phyloP scores from a whole-genome alignment of 2,797 vertebrate genomes.

The Thunnus albacares region DNA sequence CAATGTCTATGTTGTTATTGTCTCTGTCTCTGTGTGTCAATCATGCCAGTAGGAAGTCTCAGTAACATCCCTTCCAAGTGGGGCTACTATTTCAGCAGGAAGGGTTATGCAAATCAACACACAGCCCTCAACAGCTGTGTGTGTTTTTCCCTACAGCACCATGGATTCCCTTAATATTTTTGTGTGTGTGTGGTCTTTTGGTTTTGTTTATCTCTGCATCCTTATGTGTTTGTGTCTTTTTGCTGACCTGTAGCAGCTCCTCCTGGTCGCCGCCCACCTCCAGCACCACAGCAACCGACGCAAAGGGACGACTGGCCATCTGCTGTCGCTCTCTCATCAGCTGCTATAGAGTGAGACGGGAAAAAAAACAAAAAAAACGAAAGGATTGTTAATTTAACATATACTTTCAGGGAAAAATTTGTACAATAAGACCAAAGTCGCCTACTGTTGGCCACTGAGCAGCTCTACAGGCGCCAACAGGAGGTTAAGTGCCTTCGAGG shows the following conservation, averaged over 20 bases:
- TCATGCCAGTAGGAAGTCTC: not conserved
- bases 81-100: not conserved
- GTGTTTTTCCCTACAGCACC: too few species aligned
- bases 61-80: not conserved
- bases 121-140: not conserved
- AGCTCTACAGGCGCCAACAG: not conserved
- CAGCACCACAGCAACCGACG: conserved; percentile 92
- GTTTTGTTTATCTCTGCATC: not conserved
- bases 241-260: conserved; percentile 87
- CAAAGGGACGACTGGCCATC: conserved; percentile 97
- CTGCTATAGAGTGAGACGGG: conserved; percentile 83
- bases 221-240: conserved; percentile 28
- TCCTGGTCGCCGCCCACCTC: conserved; percentile 90
- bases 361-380: conserved; percentile 48
- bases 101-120: not conserved
- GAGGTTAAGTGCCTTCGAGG: conserved; percentile 3
- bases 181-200: not conserved
- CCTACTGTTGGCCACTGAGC: too few species aligned
- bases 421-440: not conserved
- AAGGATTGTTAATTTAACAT: not conserved
- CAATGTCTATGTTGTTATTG: not conserved
- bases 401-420: not conserved
- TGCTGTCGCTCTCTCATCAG: conserved; percentile 95
- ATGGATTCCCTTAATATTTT: too few species aligned
- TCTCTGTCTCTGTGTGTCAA: not conserved